Base-by-base conservation (phyloP, 2,888 invertebrate genomes). In the Synanthedon formicaeformis region DNA sequence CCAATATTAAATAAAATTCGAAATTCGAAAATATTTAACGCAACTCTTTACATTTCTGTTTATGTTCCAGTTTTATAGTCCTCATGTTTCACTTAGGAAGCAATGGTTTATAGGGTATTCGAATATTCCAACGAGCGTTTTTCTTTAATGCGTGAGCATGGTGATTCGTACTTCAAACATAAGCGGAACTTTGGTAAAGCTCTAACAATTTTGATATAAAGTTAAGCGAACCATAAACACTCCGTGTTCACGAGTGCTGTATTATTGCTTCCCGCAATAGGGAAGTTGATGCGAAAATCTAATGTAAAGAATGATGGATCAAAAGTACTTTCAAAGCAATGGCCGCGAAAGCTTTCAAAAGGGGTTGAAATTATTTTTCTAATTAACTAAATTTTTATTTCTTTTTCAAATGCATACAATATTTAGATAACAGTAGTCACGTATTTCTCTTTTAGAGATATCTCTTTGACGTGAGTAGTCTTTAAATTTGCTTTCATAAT, bases 201-300 rank as follows among this genome's bases (percentile, higher is more conserved):
- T 69, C 61, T 69, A 68, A 74, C 71, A 67, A 72, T 69, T 71
- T 66, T 60, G 63, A 65, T 69, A 69, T 67, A 65, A 69, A 65
- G 65, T 66, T 73, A 69, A 67, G 62, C 62, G 62, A 56, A 63
- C 64, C 64, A 65, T 62, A 65, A 65, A 66, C 61, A 63, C 55
- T 45, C 23, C 45, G 45, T 45, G 12, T 45, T n/a, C n/a, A 45
- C 14, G 45, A 45, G 45, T 45, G 45, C 13, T 14, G 13, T 13
- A 13, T 13, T 45, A 45, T 45, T 45, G 45, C 45, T 45, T 34
- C 34, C 34, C 34, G 34, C 34, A 34, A 34, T 34, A 34, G 41
- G 40, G 41, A 54, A 48, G 52, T 55, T 51, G 51, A 54, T 52
- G 50, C 52, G 48, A 52, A 52, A 52, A 52, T 18, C 48, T 18